phyloP scores from a whole-genome alignment of 2,113 vertebrate species.

The Zootoca vivipara region DNA sequence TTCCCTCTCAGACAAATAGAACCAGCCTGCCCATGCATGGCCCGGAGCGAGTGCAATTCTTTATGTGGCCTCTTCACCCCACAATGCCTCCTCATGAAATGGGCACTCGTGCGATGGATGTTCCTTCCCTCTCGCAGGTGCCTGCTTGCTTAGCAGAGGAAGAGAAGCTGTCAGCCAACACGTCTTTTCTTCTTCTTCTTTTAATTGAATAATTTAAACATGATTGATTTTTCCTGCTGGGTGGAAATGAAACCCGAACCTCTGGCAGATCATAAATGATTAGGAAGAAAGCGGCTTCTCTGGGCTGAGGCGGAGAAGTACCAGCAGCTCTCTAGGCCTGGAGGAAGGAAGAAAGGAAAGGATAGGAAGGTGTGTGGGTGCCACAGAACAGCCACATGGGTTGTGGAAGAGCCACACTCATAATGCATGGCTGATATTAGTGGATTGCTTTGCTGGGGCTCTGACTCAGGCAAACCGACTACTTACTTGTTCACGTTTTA shows the following conservation, averaged over 20 bases:
- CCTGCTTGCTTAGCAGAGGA: neutral
- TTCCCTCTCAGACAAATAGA: no score
- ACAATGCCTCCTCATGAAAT: no score
- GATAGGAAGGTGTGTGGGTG: neutral
- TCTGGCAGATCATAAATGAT: slow-evolving; percentile 52
- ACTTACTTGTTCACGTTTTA: no score
- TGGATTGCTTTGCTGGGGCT: neutral
- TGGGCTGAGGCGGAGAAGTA: slow-evolving; percentile 22
- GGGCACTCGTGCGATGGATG: fast-evolving
- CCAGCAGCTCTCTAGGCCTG: neutral
- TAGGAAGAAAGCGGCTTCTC: slow-evolving; percentile 42
- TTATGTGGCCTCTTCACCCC: neutral
- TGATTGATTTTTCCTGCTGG: slow-evolving; percentile 57
- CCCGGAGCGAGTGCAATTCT: neutral
- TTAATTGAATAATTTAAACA: slow-evolving; percentile 60
- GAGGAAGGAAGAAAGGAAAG: neutral
- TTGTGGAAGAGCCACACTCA: neutral
- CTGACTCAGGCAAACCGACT: neutral
- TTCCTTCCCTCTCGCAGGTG: neutral
- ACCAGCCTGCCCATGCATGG: neutral
- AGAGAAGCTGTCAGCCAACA: slow-evolving; percentile 14
- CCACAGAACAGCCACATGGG: no score
- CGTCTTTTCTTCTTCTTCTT: neutral
- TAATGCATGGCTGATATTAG: neutral
- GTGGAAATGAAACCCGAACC: slow-evolving; percentile 45